Evolutionary conservation across 2,797 vertebrate species (phyloP), one percentile per base, ranked within the genome.

Genomic region (Melanogrammus aeglefinus): DNA sequence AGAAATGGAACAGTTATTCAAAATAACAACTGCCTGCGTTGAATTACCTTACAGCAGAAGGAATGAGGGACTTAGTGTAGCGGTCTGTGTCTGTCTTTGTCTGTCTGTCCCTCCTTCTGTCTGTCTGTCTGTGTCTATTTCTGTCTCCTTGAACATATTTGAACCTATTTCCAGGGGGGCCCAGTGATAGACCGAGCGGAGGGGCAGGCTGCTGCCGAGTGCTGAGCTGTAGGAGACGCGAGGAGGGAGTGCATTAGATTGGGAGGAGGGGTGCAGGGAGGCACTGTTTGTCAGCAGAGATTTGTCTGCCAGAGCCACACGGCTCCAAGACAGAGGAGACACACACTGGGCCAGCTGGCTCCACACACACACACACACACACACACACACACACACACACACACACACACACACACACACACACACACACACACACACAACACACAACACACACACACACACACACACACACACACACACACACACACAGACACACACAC

Each of bases 251-350:
- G 76, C 84, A 84, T 80, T 76, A 85, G 79, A 87, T 74, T 73
- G 78, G 83, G 83, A 84, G 39, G 1, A 39, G 63, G 27, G 24
- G 83, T 85, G 81, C 78, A 79, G 83, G 87, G 85, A 92, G 87
- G 93, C 90, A 90, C 87, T 91, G 90, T 92, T 91, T 93, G 91
- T 91, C 91, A 91, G 91, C 87, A 82, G 89, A 80, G 82, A 75
- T 82, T 82, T 84, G 81, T 85, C 83, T 90, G 91, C 90, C 90
- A 93, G 87, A 77, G 85, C 73, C 80, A 82, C 79, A 85, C 86
- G 89, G 90, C 87, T 91, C 90, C 86, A 91, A 91, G 89, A 89
- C 86, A 76, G 76, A 80, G 83, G 74, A 85, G 84, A 74, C 80
- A 75, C 82, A 78, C 80, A 76, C 73, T 39, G 75, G 86, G 92